Evolutionary conservation across 2,888 invertebrate genomes (phyloP).

Genomic region (Tupiocoris notatus): DNA sequence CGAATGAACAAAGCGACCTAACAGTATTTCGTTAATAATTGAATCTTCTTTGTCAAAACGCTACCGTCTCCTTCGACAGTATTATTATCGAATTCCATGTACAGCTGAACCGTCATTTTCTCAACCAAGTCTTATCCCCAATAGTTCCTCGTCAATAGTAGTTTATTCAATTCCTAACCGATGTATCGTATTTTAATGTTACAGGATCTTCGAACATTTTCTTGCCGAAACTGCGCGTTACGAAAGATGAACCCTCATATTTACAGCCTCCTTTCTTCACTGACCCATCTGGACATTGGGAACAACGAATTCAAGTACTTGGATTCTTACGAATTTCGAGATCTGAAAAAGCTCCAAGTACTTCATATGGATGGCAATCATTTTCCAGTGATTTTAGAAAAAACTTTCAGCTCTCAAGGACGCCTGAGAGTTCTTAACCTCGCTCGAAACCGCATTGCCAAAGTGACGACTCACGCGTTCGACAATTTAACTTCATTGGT

Average conservation of each 20-base stretch:
- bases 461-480: constrained; percentile 69
- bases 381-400: constrained; percentile 70
- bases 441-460: constrained; percentile 70
- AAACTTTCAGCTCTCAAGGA: constrained; percentile 63
- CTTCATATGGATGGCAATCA: constrained; percentile 74
- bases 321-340: constrained; percentile 69
- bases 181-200: constrained; percentile 52
- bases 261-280: constrained; percentile 70
- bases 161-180: neutral
- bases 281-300: constrained; percentile 73
- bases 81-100: no score
- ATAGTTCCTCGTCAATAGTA: no score
- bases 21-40: no score
- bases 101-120: no score
- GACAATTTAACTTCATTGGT: constrained; percentile 67
- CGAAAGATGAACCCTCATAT: constrained; percentile 74
- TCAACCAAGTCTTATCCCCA: no score
- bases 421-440: constrained; percentile 60
- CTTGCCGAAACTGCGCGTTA: constrained; percentile 70
- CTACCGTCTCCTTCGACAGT: no score
- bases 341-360: constrained; percentile 64
- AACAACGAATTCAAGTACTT: constrained; percentile 75
- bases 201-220: constrained; percentile 68
- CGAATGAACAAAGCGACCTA: no score
- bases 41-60: no score